These are phyloP conservation scores for Melanophora roralis DNA, from an alignment of 2,888 invertebrate genomes.

Conservation along the genomic window DNA sequence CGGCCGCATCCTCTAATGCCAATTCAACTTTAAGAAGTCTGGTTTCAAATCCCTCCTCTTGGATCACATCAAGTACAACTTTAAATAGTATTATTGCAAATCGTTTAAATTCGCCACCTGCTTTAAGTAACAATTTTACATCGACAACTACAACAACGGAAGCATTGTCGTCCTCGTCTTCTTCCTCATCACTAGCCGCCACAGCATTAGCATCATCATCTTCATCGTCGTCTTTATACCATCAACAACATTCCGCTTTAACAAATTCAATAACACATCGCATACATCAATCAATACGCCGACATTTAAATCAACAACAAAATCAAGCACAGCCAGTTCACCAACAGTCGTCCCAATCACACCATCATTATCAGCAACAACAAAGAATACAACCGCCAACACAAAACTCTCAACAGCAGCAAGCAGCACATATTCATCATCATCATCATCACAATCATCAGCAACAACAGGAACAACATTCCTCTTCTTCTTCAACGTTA, in stretches of 20 bases:
- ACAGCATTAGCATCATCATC: too few relatives aligned
- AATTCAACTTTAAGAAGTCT: constrained; percentile 57
- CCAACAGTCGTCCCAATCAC: constrained; percentile 48
- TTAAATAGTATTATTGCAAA: constrained; percentile 73
- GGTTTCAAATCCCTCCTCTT: constrained; percentile 67
- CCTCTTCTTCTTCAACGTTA: constrained; percentile 60
- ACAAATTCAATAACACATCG: constrained; percentile 74
- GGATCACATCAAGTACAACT: constrained; percentile 68
- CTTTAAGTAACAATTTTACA: constrained; percentile 59
- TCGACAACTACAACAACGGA: constrained; percentile 47
- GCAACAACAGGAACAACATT: constrained; percentile 61
- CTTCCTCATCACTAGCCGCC: too few relatives aligned
- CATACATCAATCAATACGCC: constrained; percentile 73
- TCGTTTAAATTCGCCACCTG: constrained; percentile 67
- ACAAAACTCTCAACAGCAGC: constrained; percentile 61
- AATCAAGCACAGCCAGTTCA: constrained; percentile 42
- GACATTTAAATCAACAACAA: constrained; percentile 73
- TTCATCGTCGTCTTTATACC: constrained; percentile 29
- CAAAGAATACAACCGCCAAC: constrained; percentile 59
- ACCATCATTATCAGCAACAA: constrained; percentile 47
- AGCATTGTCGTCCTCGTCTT: constrained; percentile 65
- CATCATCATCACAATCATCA: constrained; percentile 58
- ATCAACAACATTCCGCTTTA: constrained; percentile 64
- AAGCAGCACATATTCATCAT: constrained; percentile 52
- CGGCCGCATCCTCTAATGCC: constrained; percentile 37